Conservation (phyloP, 1,140 invertebrate genomes). For the Drosophila virilis region DNA sequence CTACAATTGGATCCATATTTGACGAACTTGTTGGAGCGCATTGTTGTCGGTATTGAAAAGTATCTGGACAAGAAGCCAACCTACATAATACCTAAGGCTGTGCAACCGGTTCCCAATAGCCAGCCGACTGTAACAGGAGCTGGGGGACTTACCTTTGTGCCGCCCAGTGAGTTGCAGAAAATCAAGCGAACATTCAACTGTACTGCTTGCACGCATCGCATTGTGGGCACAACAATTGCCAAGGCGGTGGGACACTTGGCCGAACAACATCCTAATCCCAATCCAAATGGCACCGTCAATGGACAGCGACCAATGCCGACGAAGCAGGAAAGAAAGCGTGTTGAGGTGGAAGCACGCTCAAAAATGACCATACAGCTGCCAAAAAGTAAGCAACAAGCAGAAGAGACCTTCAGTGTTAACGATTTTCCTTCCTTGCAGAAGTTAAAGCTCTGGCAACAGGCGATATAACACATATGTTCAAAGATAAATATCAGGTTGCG, state of each 20-base stretch:
- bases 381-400: conserved; percentile 55
- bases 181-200: conserved; percentile 70
- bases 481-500: conserved; percentile 62
- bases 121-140: background rate
- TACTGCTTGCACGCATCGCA: conserved; percentile 46
- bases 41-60: conserved; percentile 64
- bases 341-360: conserved; percentile 51
- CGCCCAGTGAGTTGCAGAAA: conserved; percentile 46
- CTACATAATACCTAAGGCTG: conserved; percentile 47
- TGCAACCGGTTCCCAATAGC: conserved; percentile 8
- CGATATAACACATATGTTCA: conserved; percentile 62
- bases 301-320: conserved; percentile 6
- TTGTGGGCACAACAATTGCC: conserved; percentile 61
- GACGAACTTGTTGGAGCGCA: conserved; percentile 53
- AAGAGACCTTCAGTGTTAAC: background rate
- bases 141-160: conserved; percentile 50
- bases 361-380: conserved; percentile 49
- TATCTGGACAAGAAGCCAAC: conserved; percentile 63
- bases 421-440: conserved; percentile 44
- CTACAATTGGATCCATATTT: conserved; percentile 63
- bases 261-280: conserved; percentile 59
- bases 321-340: conserved; percentile 46
- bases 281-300: conserved; percentile 13
- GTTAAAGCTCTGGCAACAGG: conserved; percentile 57
- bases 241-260: conserved; percentile 67